Conservation (phyloP, 2,797 vertebrate species). For the Thamnophis elegans region DNA sequence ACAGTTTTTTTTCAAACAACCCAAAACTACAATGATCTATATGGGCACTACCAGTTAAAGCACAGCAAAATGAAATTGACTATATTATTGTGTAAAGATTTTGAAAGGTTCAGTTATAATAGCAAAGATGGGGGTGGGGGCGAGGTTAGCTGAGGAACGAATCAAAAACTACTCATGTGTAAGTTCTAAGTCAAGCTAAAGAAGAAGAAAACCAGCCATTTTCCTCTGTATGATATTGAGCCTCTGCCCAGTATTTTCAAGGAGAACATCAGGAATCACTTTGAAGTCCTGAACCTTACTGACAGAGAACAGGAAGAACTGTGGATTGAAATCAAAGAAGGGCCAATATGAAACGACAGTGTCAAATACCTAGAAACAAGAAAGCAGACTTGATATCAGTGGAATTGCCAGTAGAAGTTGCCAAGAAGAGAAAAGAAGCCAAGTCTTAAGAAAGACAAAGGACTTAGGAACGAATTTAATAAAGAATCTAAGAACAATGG, state of each 20-base stretch:
- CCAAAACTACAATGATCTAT: neutral
- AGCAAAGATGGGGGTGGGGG: neutral
- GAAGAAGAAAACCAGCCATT: neutral
- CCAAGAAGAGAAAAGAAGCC: neutral
- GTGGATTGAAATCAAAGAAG: neutral
- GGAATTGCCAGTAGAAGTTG: neutral
- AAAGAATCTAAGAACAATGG: neutral
- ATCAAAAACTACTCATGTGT: neutral
- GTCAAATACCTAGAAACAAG: neutral
- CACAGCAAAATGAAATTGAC: neutral
- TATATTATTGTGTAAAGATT: neutral
- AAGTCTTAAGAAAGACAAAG: neutral
- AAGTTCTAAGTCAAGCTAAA: neutral
- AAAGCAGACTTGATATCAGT: neutral
- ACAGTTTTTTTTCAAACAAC: neutral
- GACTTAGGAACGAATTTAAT: neutral
- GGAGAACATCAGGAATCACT: neutral
- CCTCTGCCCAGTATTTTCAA: neutral
- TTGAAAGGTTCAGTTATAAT: neutral
- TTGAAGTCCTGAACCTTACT: neutral
- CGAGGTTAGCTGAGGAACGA: neutral
- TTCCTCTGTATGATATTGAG: neutral
- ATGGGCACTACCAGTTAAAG: neutral
- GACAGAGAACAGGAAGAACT: neutral
- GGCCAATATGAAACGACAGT: neutral